Percentiles rank a stretch among this genome's conserved stretches.
Evolutionary conservation across 2,797 vertebrate genomes (phyloP).

Genomic region (Lepilemur ruficaudatus): DNA sequence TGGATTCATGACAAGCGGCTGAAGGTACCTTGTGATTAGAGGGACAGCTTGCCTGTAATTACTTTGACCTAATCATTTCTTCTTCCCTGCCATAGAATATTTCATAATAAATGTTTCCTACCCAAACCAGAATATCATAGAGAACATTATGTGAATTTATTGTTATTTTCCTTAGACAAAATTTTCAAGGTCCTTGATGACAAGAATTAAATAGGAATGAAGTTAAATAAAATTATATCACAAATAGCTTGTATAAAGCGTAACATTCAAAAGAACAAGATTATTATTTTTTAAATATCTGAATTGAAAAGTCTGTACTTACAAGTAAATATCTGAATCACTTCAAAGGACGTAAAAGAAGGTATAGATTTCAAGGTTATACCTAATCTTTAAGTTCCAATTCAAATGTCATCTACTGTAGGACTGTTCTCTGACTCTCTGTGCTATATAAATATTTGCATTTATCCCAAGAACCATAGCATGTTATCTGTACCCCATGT

Average conservation of each 20-base stretch:
- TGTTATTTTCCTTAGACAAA: not conserved
- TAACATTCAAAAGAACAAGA: conserved; percentile 3
- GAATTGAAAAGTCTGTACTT: not conserved
- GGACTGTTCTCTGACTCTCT: not conserved
- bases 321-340: not conserved
- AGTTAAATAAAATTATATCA: conserved; percentile 16
- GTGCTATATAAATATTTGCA: not conserved
- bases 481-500: not conserved
- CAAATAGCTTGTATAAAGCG: conserved; percentile 34
- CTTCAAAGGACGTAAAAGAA: not conserved
- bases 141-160: not conserved
- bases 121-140: conserved; percentile 2
- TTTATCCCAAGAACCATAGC: not conserved
- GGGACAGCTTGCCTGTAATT: conserved; percentile 16
- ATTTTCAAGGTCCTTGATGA: not conserved
- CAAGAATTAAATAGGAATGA: conserved; percentile 32
- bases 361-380: not conserved
- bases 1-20: not conserved
- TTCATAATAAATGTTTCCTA: conserved; percentile 12
- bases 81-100: not conserved
- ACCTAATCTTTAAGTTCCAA: not conserved
- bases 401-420: not conserved
- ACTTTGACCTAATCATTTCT: conserved; percentile 23
- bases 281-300: conserved; percentile 28
- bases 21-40: not conserved